These are phyloP conservation scores for Trichogramma evanescens DNA, from an alignment of 2,888 invertebrate genomes.

Conservation along the genomic window DNA sequence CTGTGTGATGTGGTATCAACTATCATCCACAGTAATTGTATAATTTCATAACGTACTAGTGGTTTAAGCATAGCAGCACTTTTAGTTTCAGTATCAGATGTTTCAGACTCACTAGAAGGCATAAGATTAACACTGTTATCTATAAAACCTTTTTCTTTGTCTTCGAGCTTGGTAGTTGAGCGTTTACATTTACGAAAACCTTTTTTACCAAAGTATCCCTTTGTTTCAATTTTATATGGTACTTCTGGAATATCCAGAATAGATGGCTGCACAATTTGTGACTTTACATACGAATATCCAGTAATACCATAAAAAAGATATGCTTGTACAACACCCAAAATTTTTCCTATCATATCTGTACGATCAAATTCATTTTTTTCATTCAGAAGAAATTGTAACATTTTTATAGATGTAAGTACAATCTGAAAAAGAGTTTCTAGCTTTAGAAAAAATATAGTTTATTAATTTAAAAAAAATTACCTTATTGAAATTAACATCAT, in stretches of 20 bases:
- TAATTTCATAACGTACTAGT: slow-evolving; percentile 34
- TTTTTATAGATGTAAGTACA: slow-evolving; percentile 23
- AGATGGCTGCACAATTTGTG: slow-evolving; percentile 36
- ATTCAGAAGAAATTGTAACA: slow-evolving; percentile 28
- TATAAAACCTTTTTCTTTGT: not conserved
- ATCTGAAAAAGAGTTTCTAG: not conserved
- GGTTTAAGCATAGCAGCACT: slow-evolving; percentile 27
- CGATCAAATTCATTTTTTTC: slow-evolving; percentile 25
- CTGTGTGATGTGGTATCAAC: slow-evolving; percentile 30
- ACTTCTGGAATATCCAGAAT: slow-evolving; percentile 42
- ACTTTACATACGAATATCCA: slow-evolving; percentile 29
- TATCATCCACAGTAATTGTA: slow-evolving; percentile 32
- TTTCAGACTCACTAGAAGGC: slow-evolving; percentile 38
- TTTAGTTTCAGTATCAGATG: slow-evolving; percentile 33
- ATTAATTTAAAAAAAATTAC: not conserved
- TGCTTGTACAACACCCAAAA: slow-evolving; percentile 37
- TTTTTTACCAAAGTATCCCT: slow-evolving; percentile 22
- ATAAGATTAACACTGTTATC: slow-evolving; percentile 13
- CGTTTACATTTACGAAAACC: slow-evolving; percentile 7
- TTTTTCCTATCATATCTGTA: slow-evolving; percentile 33
- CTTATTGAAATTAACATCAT: slow-evolving; percentile 14
- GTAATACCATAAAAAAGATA: slow-evolving; percentile 39
- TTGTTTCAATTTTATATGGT: slow-evolving; percentile 31
- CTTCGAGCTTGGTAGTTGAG: slow-evolving; percentile 6
- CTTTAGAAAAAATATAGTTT: not conserved